These are phyloP conservation scores for Etia nguti DNA, from an alignment of 2,113 vertebrate species.

Conservation along the genomic window DNA sequence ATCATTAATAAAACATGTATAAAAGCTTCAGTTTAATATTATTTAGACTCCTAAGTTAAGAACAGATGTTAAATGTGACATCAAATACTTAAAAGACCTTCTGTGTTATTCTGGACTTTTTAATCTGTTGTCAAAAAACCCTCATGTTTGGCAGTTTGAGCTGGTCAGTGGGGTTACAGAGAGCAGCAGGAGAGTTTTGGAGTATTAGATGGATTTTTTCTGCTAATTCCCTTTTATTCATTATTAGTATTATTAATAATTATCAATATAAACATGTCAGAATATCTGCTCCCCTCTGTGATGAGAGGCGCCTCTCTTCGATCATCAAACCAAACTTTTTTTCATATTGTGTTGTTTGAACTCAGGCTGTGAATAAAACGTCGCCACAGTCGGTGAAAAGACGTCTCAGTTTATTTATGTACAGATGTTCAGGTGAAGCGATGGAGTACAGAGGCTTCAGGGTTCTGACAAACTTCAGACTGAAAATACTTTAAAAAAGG, in stretches of 20 bases:
- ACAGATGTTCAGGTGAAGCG: constrained; percentile 48
- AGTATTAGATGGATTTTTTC: neutral
- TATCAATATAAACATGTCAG: neutral
- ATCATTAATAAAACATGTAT: neutral
- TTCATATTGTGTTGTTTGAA: accelerated
- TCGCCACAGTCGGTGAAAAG: neutral
- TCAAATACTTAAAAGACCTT: neutral
- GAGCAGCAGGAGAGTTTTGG: neutral
- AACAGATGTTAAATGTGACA: neutral
- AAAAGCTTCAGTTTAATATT: accelerated
- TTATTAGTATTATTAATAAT: neutral
- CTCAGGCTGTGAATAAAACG: neutral
- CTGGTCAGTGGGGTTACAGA: accelerated
- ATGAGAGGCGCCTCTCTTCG: neutral
- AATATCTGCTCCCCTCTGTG: accelerated
- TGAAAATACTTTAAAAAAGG: constrained; percentile 8
- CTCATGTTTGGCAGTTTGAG: accelerated
- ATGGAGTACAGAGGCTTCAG: constrained; percentile 31
- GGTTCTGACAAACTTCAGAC: constrained; percentile 39
- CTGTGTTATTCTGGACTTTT: neutral
- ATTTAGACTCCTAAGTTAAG: neutral
- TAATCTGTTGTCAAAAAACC: neutral
- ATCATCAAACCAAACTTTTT: neutral
- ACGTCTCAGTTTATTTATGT: constrained; percentile 61
- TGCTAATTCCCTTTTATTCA: neutral